Evolutionary conservation across 1,140 invertebrate species (phyloP).

Genomic region (Drosophila sucinea): DNA sequence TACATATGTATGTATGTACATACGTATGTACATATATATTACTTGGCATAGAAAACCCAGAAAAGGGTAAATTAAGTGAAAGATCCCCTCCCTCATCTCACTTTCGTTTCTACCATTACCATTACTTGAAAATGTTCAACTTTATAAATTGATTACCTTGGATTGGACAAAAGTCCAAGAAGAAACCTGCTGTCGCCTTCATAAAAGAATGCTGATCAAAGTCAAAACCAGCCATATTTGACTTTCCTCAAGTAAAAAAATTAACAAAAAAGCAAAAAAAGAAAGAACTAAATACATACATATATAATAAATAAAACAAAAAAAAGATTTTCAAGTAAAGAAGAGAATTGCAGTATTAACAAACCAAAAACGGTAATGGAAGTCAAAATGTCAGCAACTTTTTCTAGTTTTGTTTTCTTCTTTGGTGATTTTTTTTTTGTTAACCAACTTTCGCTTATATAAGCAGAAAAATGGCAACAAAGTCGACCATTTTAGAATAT

Average conservation of each 20-base stretch:
- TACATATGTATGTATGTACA: not conserved
- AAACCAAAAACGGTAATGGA: constrained; percentile 53
- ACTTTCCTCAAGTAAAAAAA: constrained; percentile 46
- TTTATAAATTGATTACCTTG: constrained; percentile 62
- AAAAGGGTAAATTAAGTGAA: not conserved
- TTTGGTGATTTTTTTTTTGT: constrained; percentile 39
- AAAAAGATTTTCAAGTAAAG: constrained; percentile 41
- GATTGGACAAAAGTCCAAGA: constrained; percentile 43
- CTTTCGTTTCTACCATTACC: not conserved
- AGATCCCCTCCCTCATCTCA: not conserved
- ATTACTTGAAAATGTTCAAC: constrained; percentile 6
- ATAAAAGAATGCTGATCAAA: constrained; percentile 71
- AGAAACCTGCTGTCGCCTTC: constrained; percentile 59
- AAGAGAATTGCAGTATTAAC: constrained; percentile 73
- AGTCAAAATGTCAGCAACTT: constrained; percentile 74
- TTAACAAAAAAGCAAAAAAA: constrained; percentile 47
- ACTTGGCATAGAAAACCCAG: not conserved
- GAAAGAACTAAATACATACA: constrained; percentile 37
- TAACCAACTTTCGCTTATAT: constrained; percentile 75
- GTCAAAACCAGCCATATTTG: constrained; percentile 37
- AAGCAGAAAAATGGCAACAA: constrained; percentile 63
- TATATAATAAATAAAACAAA: constrained; percentile 46
- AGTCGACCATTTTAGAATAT: constrained; percentile 38
- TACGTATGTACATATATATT: not conserved
- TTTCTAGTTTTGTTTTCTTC: constrained; percentile 19